Percentiles rank a stretch among this genome's conserved stretches.
Evolutionary conservation across 2,113 vertebrate genomes (phyloP).

Genomic region (Megaceryle maxima): DNA sequence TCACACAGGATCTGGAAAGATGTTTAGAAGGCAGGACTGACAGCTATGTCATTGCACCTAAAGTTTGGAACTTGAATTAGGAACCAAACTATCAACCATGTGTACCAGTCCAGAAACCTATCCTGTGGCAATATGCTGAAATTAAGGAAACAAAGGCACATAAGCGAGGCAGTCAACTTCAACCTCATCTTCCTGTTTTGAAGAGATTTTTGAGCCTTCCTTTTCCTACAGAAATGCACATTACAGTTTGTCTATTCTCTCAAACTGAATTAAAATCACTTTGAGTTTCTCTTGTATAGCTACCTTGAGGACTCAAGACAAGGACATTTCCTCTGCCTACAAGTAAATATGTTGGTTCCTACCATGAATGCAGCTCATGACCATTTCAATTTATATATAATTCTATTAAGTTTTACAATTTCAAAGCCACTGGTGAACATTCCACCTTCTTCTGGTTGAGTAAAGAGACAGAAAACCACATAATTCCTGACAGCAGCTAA

Average conservation of each 20-base stretch:
- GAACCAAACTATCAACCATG: neutral
- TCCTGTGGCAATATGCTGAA: neutral
- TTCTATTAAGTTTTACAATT: neutral
- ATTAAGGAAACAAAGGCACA: neutral
- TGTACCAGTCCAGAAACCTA: neutral
- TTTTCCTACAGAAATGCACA: neutral
- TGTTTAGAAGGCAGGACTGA: conserved; percentile 8
- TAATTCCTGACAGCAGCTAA: neutral
- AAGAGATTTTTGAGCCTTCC: neutral
- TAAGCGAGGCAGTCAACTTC: neutral
- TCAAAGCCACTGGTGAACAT: neutral
- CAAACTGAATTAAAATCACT: neutral
- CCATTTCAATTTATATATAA: neutral
- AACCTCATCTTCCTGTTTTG: neutral
- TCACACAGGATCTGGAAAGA: conserved; percentile 41
- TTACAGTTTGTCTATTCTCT: neutral
- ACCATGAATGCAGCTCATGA: neutral
- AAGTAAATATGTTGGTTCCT: neutral
- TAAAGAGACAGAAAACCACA: neutral
- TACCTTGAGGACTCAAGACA: neutral
- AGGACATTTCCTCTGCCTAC: neutral
- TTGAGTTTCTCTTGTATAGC: neutral
- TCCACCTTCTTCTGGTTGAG: neutral
- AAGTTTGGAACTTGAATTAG: conserved; percentile 4
- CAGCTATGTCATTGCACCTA: neutral